phyloP scores from a whole-genome alignment of 2,888 invertebrate species.

The Ceramica pisi region DNA sequence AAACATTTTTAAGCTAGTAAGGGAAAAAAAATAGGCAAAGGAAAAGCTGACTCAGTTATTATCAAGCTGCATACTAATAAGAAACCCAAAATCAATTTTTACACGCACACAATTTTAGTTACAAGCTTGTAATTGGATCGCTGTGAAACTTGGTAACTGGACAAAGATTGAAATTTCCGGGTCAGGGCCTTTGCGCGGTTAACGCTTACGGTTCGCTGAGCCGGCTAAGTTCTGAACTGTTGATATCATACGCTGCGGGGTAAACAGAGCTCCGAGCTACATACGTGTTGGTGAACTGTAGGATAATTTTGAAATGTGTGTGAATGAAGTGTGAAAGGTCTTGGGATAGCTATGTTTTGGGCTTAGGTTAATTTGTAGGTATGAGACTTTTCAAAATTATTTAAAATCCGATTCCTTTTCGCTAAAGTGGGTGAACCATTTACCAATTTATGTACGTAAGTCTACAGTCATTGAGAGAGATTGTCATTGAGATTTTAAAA shows the following conservation, averaged over 20 bases:
- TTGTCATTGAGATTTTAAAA: too few relatives aligned
- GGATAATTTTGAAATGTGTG: neutral
- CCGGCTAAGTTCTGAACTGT: slow-evolving; percentile 53
- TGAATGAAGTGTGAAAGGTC: slow-evolving; percentile 3
- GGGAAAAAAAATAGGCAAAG: too few relatives aligned
- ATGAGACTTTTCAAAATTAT: neutral
- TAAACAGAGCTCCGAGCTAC: slow-evolving; percentile 21
- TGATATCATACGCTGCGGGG: slow-evolving; percentile 43
- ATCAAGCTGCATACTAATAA: neutral
- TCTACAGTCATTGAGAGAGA: too few relatives aligned
- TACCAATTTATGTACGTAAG: too few relatives aligned
- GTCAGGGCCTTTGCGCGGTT: slow-evolving; percentile 46
- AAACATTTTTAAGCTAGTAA: too few relatives aligned
- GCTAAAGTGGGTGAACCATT: too few relatives aligned
- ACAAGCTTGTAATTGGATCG: slow-evolving; percentile 48
- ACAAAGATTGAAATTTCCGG: slow-evolving; percentile 62
- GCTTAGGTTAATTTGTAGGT: neutral
- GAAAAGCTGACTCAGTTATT: too few relatives aligned
- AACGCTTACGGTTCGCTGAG: slow-evolving; percentile 53
- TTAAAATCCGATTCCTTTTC: too few relatives aligned
- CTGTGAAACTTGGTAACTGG: slow-evolving; percentile 43
- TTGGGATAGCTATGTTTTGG: neutral
- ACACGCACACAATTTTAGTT: slow-evolving; percentile 16
- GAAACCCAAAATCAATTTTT: slow-evolving; percentile 1
- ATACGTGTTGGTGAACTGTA: slow-evolving; percentile 2